Conservation (phyloP, 2,113 vertebrate species). For the Hemiprocne comata region DNA sequence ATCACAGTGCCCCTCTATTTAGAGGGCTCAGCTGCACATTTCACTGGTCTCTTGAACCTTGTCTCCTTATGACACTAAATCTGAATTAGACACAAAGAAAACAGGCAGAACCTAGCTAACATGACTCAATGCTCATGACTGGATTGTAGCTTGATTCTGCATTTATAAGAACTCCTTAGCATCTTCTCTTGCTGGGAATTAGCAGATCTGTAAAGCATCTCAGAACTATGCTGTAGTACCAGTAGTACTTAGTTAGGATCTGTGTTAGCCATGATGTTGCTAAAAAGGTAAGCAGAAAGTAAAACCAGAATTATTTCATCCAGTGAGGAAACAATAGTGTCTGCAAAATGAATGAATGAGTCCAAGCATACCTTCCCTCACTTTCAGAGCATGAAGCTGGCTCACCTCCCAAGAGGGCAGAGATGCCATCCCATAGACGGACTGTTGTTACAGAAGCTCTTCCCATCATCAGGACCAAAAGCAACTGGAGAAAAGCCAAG, state of each 20-base stretch:
- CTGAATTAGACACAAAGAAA: background rate
- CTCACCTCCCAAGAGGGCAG: background rate
- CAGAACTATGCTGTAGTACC: background rate
- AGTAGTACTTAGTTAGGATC: background rate
- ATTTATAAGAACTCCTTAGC: background rate
- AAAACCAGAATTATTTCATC: background rate
- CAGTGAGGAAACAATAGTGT: background rate
- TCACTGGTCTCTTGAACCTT: background rate
- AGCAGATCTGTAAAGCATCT: background rate
- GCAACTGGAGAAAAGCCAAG: constrained; percentile 30
- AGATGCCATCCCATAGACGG: background rate
- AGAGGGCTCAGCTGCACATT: background rate
- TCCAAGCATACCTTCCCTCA: background rate
- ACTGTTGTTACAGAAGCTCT: background rate
- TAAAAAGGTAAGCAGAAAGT: background rate
- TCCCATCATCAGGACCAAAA: background rate
- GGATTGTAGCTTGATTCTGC: too few relatives aligned
- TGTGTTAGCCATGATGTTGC: background rate
- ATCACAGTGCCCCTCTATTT: background rate
- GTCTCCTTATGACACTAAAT: background rate
- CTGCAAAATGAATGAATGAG: background rate
- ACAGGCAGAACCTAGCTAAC: background rate
- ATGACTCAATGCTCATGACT: background rate
- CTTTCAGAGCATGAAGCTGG: background rate
- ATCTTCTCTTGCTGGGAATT: background rate